Base-by-base conservation (phyloP, 2,888 invertebrate species). In the Stratiomys singularior region DNA sequence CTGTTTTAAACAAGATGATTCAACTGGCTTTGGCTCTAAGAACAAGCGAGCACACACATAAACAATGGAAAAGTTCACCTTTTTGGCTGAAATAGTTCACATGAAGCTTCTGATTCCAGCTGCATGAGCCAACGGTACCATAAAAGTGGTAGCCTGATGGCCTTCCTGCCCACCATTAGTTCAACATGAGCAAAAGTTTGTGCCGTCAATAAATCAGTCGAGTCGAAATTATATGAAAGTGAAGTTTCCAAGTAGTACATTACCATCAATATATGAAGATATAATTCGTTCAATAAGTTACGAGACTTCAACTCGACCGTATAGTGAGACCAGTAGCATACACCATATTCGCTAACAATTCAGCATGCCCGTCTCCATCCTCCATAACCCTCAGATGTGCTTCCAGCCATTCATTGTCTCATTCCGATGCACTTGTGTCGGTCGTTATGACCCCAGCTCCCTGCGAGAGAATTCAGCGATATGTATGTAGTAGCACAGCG, bases 261-360 rank as follows among this genome's bases (percentile, higher is more conserved):
- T 77, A 77, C 76, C 76, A 52, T 67, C 76, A 66, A 77, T 77
- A 77, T 77, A 66, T 77, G 76, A 66, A 77, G 67, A 77, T 77
- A 77, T 77, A 77, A 77, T 52, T 77, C 76, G 76, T 77, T 77
- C 67, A 64, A 77, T 77, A 67, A 77, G 46, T 67, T 77, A 66
- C 67, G 37, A 44, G 74, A 58, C 44, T 74, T 58, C 58, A 58
- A 58, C 60, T 58, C 28, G 37, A 74, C 44, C 74, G 37, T 52
- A n/a, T 56, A 52, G 58, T 23, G 64, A 72, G 72, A 47, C 71
- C 18, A 71, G n/a, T 28, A 69, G 23, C 67, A 46, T 25, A 69
- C 52, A 52, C 27, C 11, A 72, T 72, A 28, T 56, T 52, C 25
- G 71, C 52, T 72, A 72, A 72, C 71, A 72, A 52, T 56, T 56